Percentiles rank a stretch among this genome's conserved stretches.
phyloP scores from a whole-genome alignment of 2,888 invertebrate genomes.

The Camponotus fellah region DNA sequence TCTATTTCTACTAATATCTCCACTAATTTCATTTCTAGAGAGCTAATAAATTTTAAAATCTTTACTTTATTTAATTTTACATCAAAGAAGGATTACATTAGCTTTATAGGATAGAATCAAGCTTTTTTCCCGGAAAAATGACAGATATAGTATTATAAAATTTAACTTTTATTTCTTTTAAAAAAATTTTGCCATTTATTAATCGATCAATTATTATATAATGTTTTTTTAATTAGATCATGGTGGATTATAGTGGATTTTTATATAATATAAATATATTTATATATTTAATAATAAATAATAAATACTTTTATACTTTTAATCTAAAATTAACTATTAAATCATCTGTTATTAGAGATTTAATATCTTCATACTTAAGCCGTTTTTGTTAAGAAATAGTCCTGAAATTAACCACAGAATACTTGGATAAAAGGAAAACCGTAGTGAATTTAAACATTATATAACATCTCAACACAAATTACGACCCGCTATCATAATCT shows the following conservation, averaged over 20 bases:
- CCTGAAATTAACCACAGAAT: neutral
- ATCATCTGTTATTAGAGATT: neutral
- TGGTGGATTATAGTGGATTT: neutral
- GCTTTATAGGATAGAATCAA: neutral
- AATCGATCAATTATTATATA: neutral
- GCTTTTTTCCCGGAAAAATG: neutral
- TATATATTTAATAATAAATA: too few relatives aligned
- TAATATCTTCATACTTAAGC: neutral
- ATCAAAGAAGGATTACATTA: neutral
- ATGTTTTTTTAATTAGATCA: neutral
- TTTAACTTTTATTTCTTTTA: neutral
- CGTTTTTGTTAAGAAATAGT: neutral
- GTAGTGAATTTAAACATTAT: neutral
- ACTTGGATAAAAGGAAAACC: conserved; percentile 10
- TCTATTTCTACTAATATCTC: neutral
- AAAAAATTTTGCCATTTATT: neutral
- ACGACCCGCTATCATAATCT: conserved; percentile 20
- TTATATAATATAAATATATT: neutral
- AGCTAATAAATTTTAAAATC: neutral
- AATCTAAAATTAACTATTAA: conserved; percentile 3
- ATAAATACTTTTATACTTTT: too few relatives aligned
- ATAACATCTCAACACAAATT: conserved; percentile 49
- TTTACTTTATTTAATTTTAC: neutral
- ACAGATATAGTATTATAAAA: conserved; percentile 13
- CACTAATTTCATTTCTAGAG: neutral